Base-by-base conservation (phyloP, 2,888 invertebrate species). In the Elmis aenea region DNA sequence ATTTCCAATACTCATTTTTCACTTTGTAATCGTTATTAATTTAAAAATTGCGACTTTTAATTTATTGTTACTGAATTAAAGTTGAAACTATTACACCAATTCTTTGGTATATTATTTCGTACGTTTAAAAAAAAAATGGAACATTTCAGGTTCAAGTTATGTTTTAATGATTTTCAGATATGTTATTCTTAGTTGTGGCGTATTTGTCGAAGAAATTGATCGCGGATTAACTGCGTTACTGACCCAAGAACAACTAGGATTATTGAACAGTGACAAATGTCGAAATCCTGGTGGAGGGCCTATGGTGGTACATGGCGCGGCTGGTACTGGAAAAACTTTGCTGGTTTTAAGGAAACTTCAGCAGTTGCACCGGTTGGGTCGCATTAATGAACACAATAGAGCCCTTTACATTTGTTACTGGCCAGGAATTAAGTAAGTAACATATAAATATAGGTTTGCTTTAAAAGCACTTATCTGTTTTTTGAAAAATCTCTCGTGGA, bases 291-390 rank as follows among this genome's bases (percentile, higher is more conserved):
- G 54, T 4, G 33, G 45, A 23, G 40, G 45, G 6, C 52, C 59
- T 14, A 46, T 62, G 38, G 61, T 64, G 5, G 61, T 64, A 3
- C 65, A 66, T 36, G 66, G 66, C 6, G 62, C 63, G 8, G 66
- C 66, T n/a, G 65, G 66, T n/a, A 64, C 64, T 5, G 66, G 65
- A 9, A 66, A 66, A 50, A 66, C 65, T n/a, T 43, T 65, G 25
- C 48, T 66, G 31, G 50, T 62, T 40, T 46, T 66, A 37, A 58
- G 55, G 47, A 66, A 64, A 57, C 52, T 66, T 16, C 51, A 64
- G 45, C 53, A 58, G 30, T 44, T 65, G 12, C 41, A 60, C 36
- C 45, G 59, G 31, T 38, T 45, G 9, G 62, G 62, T 5, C 46
- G 52, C 25, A 48, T 66, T 2, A 51, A 64, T 36, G 57, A 53